Evolutionary conservation across 1,140 invertebrate genomes (phyloP), one percentile per base, ranked within the genome.

Genomic region (Meloidogyne exigua): DNA sequence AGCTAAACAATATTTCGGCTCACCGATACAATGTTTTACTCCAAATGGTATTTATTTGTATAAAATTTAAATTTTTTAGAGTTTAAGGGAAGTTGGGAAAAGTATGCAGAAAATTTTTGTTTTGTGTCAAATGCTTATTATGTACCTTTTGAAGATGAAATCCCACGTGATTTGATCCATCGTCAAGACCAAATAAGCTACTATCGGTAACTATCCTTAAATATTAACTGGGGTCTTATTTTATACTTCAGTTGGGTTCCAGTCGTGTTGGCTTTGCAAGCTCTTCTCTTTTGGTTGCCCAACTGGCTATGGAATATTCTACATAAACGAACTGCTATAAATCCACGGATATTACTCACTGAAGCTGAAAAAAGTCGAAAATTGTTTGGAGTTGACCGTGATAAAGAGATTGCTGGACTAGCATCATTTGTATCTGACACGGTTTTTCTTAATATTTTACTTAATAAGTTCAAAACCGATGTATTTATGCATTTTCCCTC

Each of bases 291-390:
- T 70, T 85, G 77, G 75, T 39, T 85, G 9, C 84, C 84, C 15
- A 84, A 84, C 66, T 84, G 71, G 67, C 18, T 85, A 4, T 85
- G 84, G 84, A 85, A 84, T 42, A 84, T 82, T 42, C 42, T 86
- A 11, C 83, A 85, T 71, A 85, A 87, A 66, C 83, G 86, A 73
- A 87, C 85, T 2, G 73, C 82, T 26, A 64, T 84, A n/a, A 86
- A 86, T 79, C 84, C 84, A 5, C 36, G 79, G 15, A 44, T 76
- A 18, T 23, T 79, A 11, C 78, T 84, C 12, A 28, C 65, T 39
- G 84, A 84, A 57, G 79, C 76, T 11, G 26, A 62, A 10, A 78
- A 78, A 66, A 71, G 76, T 28, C 42, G 68, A n/a, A 70, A 4
- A 18, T 44, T 77, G 5, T 23, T 18, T 44, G 83, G 80, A 49